Evolutionary conservation across 2,888 invertebrate genomes (phyloP), one percentile per base, ranked within the genome.

Genomic region (Parnassius apollo): DNA sequence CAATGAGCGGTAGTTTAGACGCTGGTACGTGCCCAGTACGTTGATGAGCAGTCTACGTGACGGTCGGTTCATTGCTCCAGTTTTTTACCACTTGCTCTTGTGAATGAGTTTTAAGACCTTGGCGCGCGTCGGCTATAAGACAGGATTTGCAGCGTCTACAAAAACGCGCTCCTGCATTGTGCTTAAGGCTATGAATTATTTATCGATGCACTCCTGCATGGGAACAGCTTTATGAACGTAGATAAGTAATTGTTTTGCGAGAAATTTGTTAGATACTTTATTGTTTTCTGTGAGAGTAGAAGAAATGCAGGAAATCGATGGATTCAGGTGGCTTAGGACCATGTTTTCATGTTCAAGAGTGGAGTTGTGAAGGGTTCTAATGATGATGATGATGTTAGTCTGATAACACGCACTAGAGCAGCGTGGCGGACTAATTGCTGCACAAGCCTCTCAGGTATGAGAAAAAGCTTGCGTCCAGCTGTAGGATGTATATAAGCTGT

Each of bases 1-100:
- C 90, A 89, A 89, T 89, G 86, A 89, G 88, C 86, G 87, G 89
- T 88, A 89, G 90, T 90, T 91, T 89, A 88, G 91, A 86, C 78
- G 86, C 81, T 77, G 76, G 77, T 86, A 91, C 91, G 90, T 91
- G 91, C 82, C 73, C 73, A 68, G 88, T 69, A 80, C 83, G 77
- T 79, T 84, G 86, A 91, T 89, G 86, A 87, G 81, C 79, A 73
- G 76, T 74, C 79, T 86, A 88, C 90, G 90, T 90, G 90, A 87
- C 85, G 85, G 75, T 75, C 81, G 83, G 91, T 91, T 88, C 89
- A 86, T 89, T 87, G 90, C 89, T 88, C 91, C 75, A 91, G 82
- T 91, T 91, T 89, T 89, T 89, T 88, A 81, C 49, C 49, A 49
- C 80, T 84, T 83, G 83, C 86, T 87, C 88, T 87, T 82, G 83